Percentiles rank a stretch among this genome's conserved stretches.
Conservation (phyloP, 2,888 invertebrate species). For the Abscondita cerata region DNA sequence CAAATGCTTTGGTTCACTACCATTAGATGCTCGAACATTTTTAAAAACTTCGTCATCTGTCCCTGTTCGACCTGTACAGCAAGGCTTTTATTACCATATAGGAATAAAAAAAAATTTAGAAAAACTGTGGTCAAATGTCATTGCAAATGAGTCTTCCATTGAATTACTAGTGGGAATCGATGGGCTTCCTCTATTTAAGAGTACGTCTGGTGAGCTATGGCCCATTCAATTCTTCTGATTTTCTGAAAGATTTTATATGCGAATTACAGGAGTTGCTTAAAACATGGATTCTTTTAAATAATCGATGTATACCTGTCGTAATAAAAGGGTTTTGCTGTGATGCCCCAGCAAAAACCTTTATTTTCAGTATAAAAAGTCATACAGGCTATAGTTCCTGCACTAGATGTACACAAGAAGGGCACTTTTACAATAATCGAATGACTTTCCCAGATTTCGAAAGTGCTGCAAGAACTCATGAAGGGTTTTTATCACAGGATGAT, state of each 20-base stretch:
- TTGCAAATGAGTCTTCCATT: not conserved
- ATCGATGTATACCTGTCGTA: not conserved
- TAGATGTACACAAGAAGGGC: conserved; percentile 20
- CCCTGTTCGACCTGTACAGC: conserved; percentile 1
- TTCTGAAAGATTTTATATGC: conserved; percentile 15
- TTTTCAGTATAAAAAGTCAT: conserved; percentile 19
- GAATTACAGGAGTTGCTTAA: not conserved
- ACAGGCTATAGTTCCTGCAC: conserved; percentile 23
- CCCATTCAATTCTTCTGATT: conserved; percentile 6
- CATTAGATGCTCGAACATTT: conserved; percentile 26
- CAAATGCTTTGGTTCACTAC: conserved; percentile 7
- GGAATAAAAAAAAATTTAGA: conserved; percentile 15
- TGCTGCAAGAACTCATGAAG: not conserved
- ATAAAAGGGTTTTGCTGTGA: conserved; percentile 32
- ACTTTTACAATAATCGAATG: conserved; percentile 9
- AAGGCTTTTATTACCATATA: conserved; percentile 27
- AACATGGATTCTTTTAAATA: conserved; percentile 3
- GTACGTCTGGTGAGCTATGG: not conserved
- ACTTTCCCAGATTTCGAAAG: not conserved
- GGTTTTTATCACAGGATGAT: not conserved
- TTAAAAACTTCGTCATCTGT: conserved; percentile 15
- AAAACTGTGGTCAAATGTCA: not conserved
- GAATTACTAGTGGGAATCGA: conserved; percentile 7
- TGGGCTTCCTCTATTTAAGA: conserved; percentile 3
- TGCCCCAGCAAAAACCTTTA: conserved; percentile 24